Percentiles rank a stretch among this genome's conserved stretches.
Evolutionary conservation across 2,797 vertebrate species (phyloP).

Genomic region (Cephalopachus bancanus): DNA sequence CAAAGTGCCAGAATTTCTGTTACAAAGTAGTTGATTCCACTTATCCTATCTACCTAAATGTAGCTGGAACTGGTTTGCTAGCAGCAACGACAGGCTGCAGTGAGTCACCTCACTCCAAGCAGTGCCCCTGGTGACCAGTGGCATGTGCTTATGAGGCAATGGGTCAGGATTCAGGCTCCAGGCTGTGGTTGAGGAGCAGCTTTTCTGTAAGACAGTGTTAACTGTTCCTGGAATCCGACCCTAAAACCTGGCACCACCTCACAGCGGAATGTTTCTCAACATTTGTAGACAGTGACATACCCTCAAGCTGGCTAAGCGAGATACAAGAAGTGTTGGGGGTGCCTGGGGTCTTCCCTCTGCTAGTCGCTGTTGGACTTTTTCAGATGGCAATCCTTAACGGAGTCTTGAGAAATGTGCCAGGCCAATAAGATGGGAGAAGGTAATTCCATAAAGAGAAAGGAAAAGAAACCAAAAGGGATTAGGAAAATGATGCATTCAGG

Average conservation of each 20-base stretch:
- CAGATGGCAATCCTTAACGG: not conserved
- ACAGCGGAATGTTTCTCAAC: slow-evolving; percentile 63
- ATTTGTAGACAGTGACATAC: slow-evolving; percentile 67
- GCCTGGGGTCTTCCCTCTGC: not conserved
- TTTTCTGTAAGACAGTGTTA: slow-evolving; percentile 68
- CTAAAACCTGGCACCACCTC: slow-evolving; percentile 70
- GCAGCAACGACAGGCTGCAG: not conserved
- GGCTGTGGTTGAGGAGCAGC: slow-evolving; percentile 62
- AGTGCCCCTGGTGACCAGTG: slow-evolving; percentile 67
- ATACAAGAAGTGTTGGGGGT: not conserved
- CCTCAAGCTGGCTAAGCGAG: slow-evolving; percentile 34
- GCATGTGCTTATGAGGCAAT: slow-evolving; percentile 65
- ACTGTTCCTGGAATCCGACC: slow-evolving; percentile 76
- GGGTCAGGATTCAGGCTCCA: slow-evolving; percentile 63
- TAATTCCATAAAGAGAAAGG: slow-evolving; percentile 5
- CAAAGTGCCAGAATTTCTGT: not conserved
- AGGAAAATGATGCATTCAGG: not conserved
- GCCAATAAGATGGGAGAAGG: not conserved
- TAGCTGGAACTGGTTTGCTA: slow-evolving; percentile 12
- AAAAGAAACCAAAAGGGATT: slow-evolving; percentile 32
- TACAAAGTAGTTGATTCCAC: not conserved
- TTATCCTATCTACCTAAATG: slow-evolving; percentile 27
- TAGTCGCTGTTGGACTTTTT: not conserved
- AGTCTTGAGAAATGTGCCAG: slow-evolving; percentile 12
- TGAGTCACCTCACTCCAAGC: slow-evolving; percentile 59